Evolutionary conservation across 2,113 vertebrate genomes (phyloP), one percentile per base, ranked within the genome.

Genomic region (Vimba vimba): DNA sequence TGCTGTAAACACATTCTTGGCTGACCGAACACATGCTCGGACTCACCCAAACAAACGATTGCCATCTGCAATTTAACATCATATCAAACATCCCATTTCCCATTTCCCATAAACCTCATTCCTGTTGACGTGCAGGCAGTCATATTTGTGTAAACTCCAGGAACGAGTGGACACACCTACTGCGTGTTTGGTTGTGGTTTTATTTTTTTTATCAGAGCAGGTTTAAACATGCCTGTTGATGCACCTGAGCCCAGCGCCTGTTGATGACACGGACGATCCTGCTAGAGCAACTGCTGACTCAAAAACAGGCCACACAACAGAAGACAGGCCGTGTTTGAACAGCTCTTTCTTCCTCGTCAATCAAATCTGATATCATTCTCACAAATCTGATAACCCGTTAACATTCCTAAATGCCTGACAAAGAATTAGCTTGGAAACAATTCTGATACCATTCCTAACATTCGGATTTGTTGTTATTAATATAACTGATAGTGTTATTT

Each of bases 181-280:
- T 79, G 64, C 33, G 33, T 74, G 43, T 52, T 83, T 10, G 69
- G 84, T 85, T 86, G 75, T 71, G 36, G 21, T 17, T 27, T 90
- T 89, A 90, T 88, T n/a, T 62, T 8, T 66, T 1, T 33, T 6
- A 55, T 15, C 60, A 59, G 33, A 86, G 86, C 94, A 93, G 85
- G 94, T 85, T 91, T 90, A 21, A 90, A 91, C 94, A 91, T 89
- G 94, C 86, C 90, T 85, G 57, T 55, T 66, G 76, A 79, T 88
- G 64, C 85, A 91, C 82, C 91, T 91, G 89, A 90, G 91, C 89
- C 75, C 90, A 73, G 78, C 77, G 36, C 62, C 69, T 84, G 71
- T 82, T 84, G 30, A 86, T n/a, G 69, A 25, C 86, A 80, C 45
- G 77, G 87, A 62, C 50, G 33, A 80, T 73, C 23, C 21, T 9